phyloP scores from a whole-genome alignment of 2,113 vertebrate genomes.

The Chitala chitala region DNA sequence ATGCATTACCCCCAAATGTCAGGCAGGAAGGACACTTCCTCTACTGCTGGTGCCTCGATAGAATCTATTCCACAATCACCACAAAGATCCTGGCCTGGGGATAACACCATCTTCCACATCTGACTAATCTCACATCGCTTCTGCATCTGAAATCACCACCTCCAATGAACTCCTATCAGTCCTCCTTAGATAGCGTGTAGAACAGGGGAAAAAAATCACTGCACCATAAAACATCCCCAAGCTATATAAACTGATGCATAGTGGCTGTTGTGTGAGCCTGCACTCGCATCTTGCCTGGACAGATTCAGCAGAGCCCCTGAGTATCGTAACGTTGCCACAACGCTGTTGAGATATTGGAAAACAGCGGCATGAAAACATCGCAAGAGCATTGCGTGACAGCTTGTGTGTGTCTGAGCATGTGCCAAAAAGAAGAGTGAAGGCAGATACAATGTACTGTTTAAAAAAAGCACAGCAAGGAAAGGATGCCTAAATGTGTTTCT shows the following conservation, averaged over 20 bases:
- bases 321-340: not conserved
- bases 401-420: not conserved
- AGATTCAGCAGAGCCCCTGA: conserved; percentile 25
- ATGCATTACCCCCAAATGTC: not conserved
- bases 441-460: conserved; percentile 12
- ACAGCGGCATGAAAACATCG: not conserved
- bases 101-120: conserved; percentile 54
- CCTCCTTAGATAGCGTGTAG: conserved; percentile 35
- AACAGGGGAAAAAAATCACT: conserved; percentile 29
- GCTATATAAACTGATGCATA: conserved; percentile 64
- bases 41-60: conserved; percentile 38
- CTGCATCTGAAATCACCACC: conserved; percentile 43
- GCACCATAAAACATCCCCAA: conserved; percentile 52
- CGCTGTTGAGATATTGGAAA: not conserved
- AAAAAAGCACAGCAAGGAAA: conserved; percentile 11
- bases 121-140: conserved; percentile 45
- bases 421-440: conserved; percentile 29
- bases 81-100: conserved; percentile 17
- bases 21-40: not conserved
- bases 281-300: conserved; percentile 11
- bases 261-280: conserved; percentile 44
- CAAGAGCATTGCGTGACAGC: conserved; percentile 20
- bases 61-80: conserved; percentile 40
- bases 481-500: conserved; percentile 25
- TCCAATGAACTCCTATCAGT: conserved; percentile 54